Conservation (phyloP, 2,888 invertebrate species). For the Lasius platythorax region DNA sequence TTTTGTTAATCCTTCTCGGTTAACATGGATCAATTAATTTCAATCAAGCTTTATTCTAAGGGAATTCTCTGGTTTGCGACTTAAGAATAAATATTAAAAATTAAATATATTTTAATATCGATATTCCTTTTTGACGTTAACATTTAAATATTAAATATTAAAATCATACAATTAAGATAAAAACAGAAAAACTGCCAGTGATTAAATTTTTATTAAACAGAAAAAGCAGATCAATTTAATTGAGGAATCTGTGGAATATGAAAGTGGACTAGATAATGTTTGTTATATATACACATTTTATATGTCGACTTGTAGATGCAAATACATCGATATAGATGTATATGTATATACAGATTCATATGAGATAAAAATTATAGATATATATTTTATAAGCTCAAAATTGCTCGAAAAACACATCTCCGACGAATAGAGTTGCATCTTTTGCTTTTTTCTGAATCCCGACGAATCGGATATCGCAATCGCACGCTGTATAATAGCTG, state of each 20-base stretch:
- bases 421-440: not conserved
- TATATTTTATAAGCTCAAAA: conserved; percentile 6
- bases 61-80: not conserved
- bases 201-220: not conserved
- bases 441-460: conserved; percentile 8
- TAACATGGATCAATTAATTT: conserved; percentile 23
- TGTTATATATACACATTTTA: not conserved
- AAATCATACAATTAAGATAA: not conserved
- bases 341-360: too few relatives aligned
- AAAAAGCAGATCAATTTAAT: not conserved
- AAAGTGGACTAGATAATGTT: not conserved
- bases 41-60: not conserved
- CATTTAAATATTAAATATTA: not conserved
- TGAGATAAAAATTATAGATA: conserved; percentile 16
- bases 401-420: not conserved
- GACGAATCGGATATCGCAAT: conserved; percentile 19
- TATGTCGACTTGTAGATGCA: too few relatives aligned
- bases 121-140: not conserved
- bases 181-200: not conserved
- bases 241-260: not conserved
- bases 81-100: not conserved
- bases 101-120: not conserved
- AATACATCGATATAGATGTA: not conserved
- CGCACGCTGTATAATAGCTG: conserved; percentile 28
- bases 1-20: conserved; percentile 13